Base-by-base conservation (phyloP, 1,140 invertebrate species). In the Cryptotermes secundus region DNA sequence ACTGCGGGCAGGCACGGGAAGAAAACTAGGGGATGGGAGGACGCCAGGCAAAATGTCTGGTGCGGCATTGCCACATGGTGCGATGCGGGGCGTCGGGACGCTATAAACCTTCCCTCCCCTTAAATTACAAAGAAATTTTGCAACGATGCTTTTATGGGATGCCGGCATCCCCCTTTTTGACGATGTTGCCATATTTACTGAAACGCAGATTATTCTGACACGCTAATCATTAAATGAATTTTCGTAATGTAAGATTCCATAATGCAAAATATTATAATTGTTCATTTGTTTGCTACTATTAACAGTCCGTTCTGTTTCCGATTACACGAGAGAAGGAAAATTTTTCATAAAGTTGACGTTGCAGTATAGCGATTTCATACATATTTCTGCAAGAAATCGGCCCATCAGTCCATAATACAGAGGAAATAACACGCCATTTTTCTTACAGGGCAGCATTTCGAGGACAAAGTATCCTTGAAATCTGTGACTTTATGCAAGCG, bases 31-130 rank as follows among this genome's bases (percentile, higher is more conserved):
- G 45, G 45, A 19, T 19, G 45, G 45, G 59, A 3, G 26, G 59
- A 16, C 7, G 26, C 6, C 59, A 7, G 14, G 59, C 59, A 72
- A 72, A 72, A 72, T 72, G 59, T 72, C 59, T 72, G 59, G 59
- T 72, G 59, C 59, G n/a, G 59, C 59, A 31, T 72, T 72, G 59
- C 59, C 59, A 72, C 59, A 31, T 72, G 59, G 59, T 49, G 45
- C 45, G 45, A 49, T 49, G 45, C 45, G 14, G 45, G 45, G 45
- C 59, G 59, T 72, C 59, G 59, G 59, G 59, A 72, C 59, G 59
- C 59, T 72, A 49, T 49, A 49, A 49, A 49, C 45, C 45, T 49
- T 49, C 45, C 16, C 59, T 26, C 59, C 59, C 59, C 59, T 72
- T 49, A 49, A 49, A 49, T 49, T 49, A 49, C 14, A 16, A 49